Conservation (phyloP, 2,888 invertebrate species). For the Galerucella nymphaeae region DNA sequence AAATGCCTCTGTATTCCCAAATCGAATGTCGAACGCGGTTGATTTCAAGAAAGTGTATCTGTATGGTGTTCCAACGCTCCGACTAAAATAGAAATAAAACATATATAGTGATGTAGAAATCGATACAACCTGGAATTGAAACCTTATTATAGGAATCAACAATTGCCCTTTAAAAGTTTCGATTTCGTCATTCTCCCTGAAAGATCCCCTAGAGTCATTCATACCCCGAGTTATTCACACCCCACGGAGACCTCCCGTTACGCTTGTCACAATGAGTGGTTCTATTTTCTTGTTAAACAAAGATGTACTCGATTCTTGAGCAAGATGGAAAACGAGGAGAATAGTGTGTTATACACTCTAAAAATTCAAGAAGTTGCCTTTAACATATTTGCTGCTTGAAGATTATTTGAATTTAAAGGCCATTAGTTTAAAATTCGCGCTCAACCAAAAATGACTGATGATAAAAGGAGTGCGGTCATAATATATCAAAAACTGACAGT, state of each 20-base stretch:
- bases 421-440: no score
- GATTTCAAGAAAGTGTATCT: not conserved
- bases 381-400: no score
- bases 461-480: no score
- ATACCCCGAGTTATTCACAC: constrained; percentile 44
- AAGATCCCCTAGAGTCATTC: constrained; percentile 45
- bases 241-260: constrained; percentile 40
- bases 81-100: not conserved
- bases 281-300: constrained; percentile 37
- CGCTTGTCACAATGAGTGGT: constrained; percentile 41
- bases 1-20: not conserved
- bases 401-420: no score
- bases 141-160: constrained; percentile 6
- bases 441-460: no score
- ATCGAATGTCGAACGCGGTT: not conserved
- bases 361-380: not conserved
- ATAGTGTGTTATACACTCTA: not conserved
- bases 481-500: no score
- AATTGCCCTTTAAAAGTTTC: constrained; percentile 16
- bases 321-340: constrained; percentile 15
- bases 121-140: constrained; percentile 2
- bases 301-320: constrained; percentile 25
- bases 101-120: not conserved
- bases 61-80: not conserved
- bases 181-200: constrained; percentile 38